Evolutionary conservation across 2,888 invertebrate species (phyloP).

Genomic region (Linyphia triangularis): DNA sequence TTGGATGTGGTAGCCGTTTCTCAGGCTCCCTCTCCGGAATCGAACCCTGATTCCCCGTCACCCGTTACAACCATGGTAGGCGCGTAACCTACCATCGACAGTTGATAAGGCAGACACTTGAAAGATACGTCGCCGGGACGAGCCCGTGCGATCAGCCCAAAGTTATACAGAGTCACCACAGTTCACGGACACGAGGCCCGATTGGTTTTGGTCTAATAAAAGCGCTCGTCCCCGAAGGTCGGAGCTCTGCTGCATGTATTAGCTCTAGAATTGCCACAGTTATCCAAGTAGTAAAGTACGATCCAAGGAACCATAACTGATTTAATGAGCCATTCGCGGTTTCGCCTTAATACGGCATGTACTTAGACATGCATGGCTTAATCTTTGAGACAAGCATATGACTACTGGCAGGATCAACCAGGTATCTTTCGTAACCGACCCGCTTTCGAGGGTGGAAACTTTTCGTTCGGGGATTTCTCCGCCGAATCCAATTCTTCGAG

Average conservation of each 20-base stretch:
- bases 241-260: conserved; percentile 83
- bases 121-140: conserved; percentile 76
- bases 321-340: too few relatives aligned
- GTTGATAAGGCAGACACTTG: conserved; percentile 80
- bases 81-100: conserved; percentile 84
- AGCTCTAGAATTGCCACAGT: conserved; percentile 86
- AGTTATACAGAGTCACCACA: conserved; percentile 68
- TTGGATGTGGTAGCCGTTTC: conserved; percentile 86
- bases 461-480: too few relatives aligned
- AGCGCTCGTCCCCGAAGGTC: too few relatives aligned
- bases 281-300: conserved; percentile 84
- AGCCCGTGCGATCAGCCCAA: conserved; percentile 61
- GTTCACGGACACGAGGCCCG: too few relatives aligned
- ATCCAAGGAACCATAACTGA: conserved; percentile 83
- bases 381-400: too few relatives aligned
- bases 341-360: too few relatives aligned
- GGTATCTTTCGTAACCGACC: too few relatives aligned
- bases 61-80: conserved; percentile 86
- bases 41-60: conserved; percentile 88
- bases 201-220: too few relatives aligned
- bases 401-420: too few relatives aligned
- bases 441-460: too few relatives aligned
- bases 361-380: too few relatives aligned
- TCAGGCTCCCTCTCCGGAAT: conserved; percentile 87
- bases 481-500: too few relatives aligned